Percentiles rank a stretch among this genome's conserved stretches.
Evolutionary conservation across 2,113 vertebrate species (phyloP).

Genomic region (Falco punctatus): DNA sequence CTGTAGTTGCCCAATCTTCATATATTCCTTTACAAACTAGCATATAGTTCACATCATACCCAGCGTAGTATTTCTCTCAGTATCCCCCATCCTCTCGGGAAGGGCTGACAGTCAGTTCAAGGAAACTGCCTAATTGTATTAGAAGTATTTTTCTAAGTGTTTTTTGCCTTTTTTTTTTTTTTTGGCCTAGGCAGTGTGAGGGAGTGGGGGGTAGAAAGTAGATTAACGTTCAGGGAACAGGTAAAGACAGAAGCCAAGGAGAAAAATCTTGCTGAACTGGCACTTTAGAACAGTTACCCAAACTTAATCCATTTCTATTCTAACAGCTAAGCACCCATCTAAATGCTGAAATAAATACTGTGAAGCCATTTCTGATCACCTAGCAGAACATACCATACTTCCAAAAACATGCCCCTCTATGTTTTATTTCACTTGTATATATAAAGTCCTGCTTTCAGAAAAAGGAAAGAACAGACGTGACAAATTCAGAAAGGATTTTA

Average conservation of each 20-base stretch:
- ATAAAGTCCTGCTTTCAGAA: not conserved
- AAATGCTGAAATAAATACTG: not conserved
- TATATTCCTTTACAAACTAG: not conserved
- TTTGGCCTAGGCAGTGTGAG: not conserved
- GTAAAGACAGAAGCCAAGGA: not conserved
- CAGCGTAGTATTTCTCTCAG: not conserved
- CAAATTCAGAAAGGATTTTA: not conserved
- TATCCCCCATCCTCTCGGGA: not conserved
- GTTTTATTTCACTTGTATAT: not conserved
- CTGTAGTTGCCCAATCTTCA: not conserved
- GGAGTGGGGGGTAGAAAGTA: not conserved
- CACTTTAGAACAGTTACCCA: not conserved
- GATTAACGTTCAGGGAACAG: not conserved
- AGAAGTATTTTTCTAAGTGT: not conserved
- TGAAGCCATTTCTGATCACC: not conserved
- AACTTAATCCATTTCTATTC: not conserved
- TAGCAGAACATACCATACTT: not conserved
- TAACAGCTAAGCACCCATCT: not conserved
- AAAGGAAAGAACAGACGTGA: not conserved
- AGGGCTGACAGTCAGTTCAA: not conserved
- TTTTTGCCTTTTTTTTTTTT: not conserved
- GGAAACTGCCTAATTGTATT: not conserved
- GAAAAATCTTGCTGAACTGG: not conserved
- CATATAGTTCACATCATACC: not conserved
- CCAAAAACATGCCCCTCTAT: not conserved